A percentile compares a stretch with the other conserved stretches of the same genome.
Evolutionary conservation across 2,888 invertebrate species (phyloP).

Genomic region (Oegoconia quadripuncta): DNA sequence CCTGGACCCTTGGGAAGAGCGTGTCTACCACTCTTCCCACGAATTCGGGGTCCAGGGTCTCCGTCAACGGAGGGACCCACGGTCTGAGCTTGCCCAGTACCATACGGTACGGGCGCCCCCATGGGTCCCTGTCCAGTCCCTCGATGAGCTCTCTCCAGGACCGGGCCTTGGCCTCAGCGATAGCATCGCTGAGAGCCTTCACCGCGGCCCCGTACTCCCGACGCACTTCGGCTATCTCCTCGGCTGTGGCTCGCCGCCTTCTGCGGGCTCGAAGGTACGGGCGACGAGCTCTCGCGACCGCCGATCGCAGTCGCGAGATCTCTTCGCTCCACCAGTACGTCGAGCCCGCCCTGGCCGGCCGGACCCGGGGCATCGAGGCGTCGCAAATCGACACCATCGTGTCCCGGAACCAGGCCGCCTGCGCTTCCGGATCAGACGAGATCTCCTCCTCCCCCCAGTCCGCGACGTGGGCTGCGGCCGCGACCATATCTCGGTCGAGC

Average conservation of each 20-base stretch:
- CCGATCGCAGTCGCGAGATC: slow-evolving; percentile 5
- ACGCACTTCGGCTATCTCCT: not conserved
- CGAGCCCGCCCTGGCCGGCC: not conserved
- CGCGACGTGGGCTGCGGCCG: no score
- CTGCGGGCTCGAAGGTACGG: slow-evolving; percentile 10
- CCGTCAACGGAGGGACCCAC: slow-evolving; percentile 1
- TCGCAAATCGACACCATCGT: slow-evolving; percentile 6
- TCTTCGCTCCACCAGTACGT: slow-evolving; percentile 18
- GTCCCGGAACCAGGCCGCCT: not conserved
- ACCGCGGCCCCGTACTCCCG: not conserved
- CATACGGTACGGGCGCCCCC: slow-evolving; percentile 5
- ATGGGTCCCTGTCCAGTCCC: slow-evolving; percentile 1
- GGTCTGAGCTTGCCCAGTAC: slow-evolving; percentile 5
- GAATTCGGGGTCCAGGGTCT: not conserved
- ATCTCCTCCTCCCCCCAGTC: no score
- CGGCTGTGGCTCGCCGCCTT: not conserved
- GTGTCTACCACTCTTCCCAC: not conserved
- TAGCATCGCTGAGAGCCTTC: not conserved
- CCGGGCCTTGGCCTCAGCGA: not conserved
- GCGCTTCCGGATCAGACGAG: not conserved
- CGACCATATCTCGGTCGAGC: no score
- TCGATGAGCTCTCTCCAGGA: not conserved
- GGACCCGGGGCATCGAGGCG: slow-evolving; percentile 11
- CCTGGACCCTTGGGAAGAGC: not conserved
- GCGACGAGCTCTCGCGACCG: slow-evolving; percentile 11